Conservation (phyloP, 2,888 invertebrate species). For the Xanthia togata region DNA sequence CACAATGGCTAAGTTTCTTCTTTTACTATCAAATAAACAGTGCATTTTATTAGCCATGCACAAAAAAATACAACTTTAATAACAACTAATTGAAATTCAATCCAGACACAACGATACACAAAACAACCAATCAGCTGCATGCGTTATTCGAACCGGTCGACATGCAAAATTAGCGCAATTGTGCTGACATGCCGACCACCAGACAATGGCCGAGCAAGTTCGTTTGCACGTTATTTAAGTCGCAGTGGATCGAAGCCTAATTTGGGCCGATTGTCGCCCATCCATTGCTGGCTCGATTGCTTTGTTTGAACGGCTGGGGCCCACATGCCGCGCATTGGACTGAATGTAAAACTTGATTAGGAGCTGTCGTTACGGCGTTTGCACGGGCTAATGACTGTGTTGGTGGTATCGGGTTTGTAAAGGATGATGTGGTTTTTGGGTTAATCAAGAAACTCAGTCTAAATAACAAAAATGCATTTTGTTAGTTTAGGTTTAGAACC, state of each 20-base stretch:
- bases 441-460: constrained; percentile 7
- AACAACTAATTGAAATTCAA: constrained; percentile 36
- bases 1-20: background rate
- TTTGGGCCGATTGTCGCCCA: constrained; percentile 51
- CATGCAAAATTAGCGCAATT: constrained; percentile 51
- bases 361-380: constrained; percentile 40
- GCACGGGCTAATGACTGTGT: constrained; percentile 47
- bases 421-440: constrained; percentile 10
- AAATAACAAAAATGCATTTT: background rate
- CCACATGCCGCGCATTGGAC: constrained; percentile 51
- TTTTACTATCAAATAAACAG: constrained; percentile 5
- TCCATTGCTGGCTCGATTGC: constrained; percentile 51
- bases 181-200: constrained; percentile 42
- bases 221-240: constrained; percentile 61
- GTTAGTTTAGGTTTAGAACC: background rate
- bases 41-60: constrained; percentile 2
- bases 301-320: constrained; percentile 44
- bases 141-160: constrained; percentile 33
- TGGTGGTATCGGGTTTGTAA: constrained; percentile 9
- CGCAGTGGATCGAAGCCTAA: constrained; percentile 52
- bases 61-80: background rate
- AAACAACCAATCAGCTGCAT: constrained; percentile 46
- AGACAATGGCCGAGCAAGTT: constrained; percentile 48
- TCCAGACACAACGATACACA: constrained; percentile 5
- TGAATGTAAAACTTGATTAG: constrained; percentile 58